Evolutionary conservation across 2,797 vertebrate species (phyloP).

Genomic region (Alcedo quadribrachys): DNA sequence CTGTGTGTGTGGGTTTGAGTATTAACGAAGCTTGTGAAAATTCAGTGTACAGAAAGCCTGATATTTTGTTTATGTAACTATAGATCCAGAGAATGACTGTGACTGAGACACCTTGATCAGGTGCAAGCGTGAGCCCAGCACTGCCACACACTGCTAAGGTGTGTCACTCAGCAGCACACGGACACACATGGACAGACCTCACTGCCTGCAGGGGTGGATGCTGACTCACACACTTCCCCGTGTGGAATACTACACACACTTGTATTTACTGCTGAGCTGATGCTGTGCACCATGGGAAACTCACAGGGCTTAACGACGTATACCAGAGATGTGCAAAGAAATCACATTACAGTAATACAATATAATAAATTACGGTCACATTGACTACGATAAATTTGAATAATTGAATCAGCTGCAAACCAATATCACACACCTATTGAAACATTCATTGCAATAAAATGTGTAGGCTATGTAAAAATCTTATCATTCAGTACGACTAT

Average conservation of each 20-base stretch:
- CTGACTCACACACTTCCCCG: neutral
- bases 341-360: neutral
- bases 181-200: too few relatives aligned
- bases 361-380: slow-evolving; percentile 23
- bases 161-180: neutral
- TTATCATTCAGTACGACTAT: neutral
- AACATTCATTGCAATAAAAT: slow-evolving; percentile 35
- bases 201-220: neutral
- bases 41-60: neutral
- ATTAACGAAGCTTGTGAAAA: neutral
- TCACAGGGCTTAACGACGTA: neutral
- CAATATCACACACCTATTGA: slow-evolving; percentile 10
- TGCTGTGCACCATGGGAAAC: neutral
- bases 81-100: neutral
- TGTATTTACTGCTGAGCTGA: neutral
- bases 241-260: neutral
- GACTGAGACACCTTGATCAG: neutral
- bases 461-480: slow-evolving; percentile 11
- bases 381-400: slow-evolving; percentile 18
- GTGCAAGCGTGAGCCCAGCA: neutral
- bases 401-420: slow-evolving; percentile 50
- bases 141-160: neutral
- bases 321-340: neutral
- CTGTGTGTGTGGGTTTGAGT: neutral
- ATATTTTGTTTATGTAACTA: neutral